Evolutionary conservation across 2,888 invertebrate genomes (phyloP), one percentile per base, ranked within the genome.

Genomic region (Leucophenga maculata): DNA sequence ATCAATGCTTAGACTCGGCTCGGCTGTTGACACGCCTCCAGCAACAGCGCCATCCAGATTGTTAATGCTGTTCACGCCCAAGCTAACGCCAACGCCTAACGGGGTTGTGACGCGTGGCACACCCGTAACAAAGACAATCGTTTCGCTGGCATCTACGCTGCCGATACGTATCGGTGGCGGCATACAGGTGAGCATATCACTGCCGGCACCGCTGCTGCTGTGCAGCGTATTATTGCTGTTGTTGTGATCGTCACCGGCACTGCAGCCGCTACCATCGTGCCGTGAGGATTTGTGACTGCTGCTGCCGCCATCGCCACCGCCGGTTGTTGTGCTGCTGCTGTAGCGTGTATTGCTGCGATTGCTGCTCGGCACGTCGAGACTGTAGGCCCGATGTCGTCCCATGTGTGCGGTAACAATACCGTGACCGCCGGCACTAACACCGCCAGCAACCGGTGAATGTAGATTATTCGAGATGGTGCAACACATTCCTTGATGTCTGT

Each of bases 201-300:
- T 77, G 48, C 74, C 83, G 6, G 76, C 83, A 31, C 88, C 88
- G 60, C 85, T 86, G 68, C 87, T 85, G 71, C 87, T 88, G 74
- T 86, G 85, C 70, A 87, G 78, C 60, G 88, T 88, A 68, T 87
- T 86, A 82, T 87, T 87, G 81, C 88, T 87, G 72, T 86, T 86
- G 78, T 83, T 85, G 76, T 85, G 86, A 66, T 86, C 87, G 11
- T 83, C 78, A 32, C 73, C 72, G 26, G 65, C 80, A n/a, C 62
- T 44, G 13, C 39, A 60, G 18, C 60, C 62, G 74, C 76, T 80
- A 69, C 79, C 79, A 65, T 86, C 88, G 71, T 87, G 85, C 1
- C 86, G 85, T 68, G 85, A 87, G 4, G 88, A 88, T 57, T 88
- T 88, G 57, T 87, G 85, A 71, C 88, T 88, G 72, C 87, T 88